Evolutionary conservation across 2,113 vertebrate species (phyloP).

Genomic region (Nesoenas mayeri): DNA sequence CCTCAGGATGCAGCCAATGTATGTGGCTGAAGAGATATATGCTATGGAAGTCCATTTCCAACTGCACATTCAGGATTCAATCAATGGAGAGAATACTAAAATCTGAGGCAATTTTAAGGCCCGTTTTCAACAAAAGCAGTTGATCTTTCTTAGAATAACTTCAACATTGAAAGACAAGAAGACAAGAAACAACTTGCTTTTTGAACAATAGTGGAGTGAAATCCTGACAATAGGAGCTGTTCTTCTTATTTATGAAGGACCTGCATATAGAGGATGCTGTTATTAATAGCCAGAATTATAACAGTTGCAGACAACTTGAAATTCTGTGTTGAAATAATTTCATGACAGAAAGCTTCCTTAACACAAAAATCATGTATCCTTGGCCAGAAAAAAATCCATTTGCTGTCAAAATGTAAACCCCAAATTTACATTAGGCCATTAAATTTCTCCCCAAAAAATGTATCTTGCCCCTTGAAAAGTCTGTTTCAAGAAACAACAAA

Average conservation of each 20-base stretch:
- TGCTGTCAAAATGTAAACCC: neutral
- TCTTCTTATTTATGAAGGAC: neutral
- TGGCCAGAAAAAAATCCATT: neutral
- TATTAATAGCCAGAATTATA: neutral
- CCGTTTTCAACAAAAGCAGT: neutral
- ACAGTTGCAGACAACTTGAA: neutral
- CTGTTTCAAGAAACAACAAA: neutral
- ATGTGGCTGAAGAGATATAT: rapidly evolving
- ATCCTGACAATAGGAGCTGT: neutral
- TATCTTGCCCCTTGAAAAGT: neutral
- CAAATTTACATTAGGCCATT: neutral
- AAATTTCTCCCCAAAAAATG: neutral
- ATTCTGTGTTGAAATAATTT: neutral
- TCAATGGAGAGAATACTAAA: neutral
- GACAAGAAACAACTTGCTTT: neutral
- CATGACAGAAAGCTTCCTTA: neutral
- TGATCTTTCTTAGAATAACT: neutral
- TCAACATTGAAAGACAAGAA: neutral
- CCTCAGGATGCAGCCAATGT: neutral
- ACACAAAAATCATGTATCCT: neutral
- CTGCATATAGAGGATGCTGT: neutral
- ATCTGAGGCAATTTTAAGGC: neutral
- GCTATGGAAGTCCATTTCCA: neutral
- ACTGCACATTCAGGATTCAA: neutral
- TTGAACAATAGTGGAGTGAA: neutral